Conservation (phyloP, 2,888 invertebrate genomes). For the Patella pellucida region DNA sequence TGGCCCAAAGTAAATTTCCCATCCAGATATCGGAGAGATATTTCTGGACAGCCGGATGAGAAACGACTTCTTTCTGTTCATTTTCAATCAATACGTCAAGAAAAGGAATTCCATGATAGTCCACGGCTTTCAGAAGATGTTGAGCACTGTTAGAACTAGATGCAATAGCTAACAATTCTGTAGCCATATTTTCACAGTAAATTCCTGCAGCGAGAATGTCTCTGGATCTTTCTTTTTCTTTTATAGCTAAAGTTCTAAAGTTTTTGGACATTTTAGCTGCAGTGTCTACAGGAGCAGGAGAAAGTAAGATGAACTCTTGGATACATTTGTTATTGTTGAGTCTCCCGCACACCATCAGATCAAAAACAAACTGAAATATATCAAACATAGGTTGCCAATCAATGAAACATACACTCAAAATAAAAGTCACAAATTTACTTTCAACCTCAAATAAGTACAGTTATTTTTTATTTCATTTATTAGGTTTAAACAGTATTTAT, state of each 20-base stretch:
- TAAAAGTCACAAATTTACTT: no score
- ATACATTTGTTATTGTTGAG: conserved; percentile 93
- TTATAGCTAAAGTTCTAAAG: conserved; percentile 83
- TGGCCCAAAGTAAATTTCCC: conserved; percentile 95
- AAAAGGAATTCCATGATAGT: conserved; percentile 93
- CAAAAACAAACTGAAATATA: conserved; percentile 86
- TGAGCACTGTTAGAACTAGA: conserved; percentile 96
- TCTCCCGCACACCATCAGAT: conserved; percentile 97
- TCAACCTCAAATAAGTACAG: no score
- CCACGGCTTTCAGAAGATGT: conserved; percentile 93
- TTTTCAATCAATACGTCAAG: conserved; percentile 97
- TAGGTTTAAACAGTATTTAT: no score
- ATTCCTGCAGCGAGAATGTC: conserved; percentile 95
- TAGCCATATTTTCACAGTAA: conserved; percentile 98
- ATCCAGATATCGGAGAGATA: conserved; percentile 96
- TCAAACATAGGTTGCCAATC: no score
- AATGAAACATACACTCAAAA: no score
- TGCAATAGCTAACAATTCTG: conserved; percentile 92
- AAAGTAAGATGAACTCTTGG: conserved; percentile 97
- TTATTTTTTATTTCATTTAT: no score
- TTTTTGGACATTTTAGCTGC: conserved; percentile 94
- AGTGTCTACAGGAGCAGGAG: conserved; percentile 98
- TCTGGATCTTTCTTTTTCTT: conserved; percentile 97
- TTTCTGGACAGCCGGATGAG: conserved; percentile 96
- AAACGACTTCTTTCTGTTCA: conserved; percentile 93